These are phyloP conservation scores for Eulemur coronatus DNA, from an alignment of 2,797 vertebrate species.

Conservation along the genomic window DNA sequence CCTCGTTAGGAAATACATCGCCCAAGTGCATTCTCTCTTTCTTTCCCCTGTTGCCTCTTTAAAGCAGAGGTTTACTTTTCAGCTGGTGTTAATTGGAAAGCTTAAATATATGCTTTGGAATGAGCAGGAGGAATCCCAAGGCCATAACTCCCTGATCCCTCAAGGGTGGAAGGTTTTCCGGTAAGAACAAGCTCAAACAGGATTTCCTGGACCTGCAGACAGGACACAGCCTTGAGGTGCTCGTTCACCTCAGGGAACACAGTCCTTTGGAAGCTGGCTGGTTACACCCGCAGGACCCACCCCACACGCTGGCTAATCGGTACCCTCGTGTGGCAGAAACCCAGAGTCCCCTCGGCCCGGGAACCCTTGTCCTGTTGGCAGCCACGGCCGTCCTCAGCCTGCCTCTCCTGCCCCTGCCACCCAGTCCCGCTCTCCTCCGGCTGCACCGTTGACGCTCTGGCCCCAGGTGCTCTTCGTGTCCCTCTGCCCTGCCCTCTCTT, in stretches of 20 bases:
- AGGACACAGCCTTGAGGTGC: neutral
- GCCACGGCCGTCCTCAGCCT: neutral
- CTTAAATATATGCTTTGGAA: neutral
- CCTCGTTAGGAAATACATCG: neutral
- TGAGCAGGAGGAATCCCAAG: neutral
- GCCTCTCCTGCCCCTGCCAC: neutral
- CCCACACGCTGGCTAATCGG: neutral
- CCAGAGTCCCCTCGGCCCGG: neutral
- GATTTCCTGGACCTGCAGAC: neutral
- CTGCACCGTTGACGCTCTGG: neutral
- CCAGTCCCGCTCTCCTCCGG: neutral
- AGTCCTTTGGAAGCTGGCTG: neutral
- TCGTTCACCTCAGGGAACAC: neutral
- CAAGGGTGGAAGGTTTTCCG: neutral
- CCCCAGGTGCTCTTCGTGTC: neutral
- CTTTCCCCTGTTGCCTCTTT: neutral
- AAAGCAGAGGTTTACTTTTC: neutral
- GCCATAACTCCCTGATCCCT: neutral
- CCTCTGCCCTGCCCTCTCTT: neutral
- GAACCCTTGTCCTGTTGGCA: neutral
- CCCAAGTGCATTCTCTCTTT: neutral
- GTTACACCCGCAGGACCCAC: neutral
- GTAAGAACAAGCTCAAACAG: slow-evolving; percentile 36
- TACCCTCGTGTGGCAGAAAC: neutral
- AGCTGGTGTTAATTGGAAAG: neutral